Conservation (phyloP, 2,797 vertebrate species). For the Hypotaenidia okinawae region DNA sequence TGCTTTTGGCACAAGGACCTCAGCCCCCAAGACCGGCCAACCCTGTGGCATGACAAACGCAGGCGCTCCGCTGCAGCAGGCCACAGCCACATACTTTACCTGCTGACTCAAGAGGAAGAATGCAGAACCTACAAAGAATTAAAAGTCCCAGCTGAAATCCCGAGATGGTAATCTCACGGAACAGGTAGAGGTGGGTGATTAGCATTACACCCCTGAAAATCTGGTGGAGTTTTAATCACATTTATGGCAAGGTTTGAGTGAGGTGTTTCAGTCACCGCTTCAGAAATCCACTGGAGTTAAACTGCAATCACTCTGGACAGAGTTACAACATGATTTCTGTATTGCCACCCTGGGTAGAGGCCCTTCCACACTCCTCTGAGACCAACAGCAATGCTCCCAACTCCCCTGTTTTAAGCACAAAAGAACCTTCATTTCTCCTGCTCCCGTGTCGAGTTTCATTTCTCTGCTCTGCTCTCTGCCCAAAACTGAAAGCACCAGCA, state of each 20-base stretch:
- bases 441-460: not conserved
- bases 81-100: slow-evolving; percentile 27
- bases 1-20: not conserved
- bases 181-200: not conserved
- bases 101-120: slow-evolving; percentile 59
- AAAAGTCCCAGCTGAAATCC: slow-evolving; percentile 5
- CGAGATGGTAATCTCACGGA: not conserved
- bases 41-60: slow-evolving; percentile 6
- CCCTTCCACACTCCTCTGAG: not conserved
- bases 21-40: slow-evolving; percentile 35
- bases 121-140: slow-evolving; percentile 3
- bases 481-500: not conserved
- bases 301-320: not conserved
- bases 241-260: not conserved
- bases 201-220: not conserved
- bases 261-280: not conserved
- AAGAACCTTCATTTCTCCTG: not conserved
- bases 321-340: not conserved
- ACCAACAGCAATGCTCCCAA: not conserved
- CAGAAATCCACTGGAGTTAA: not conserved
- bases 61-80: not conserved
- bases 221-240: not conserved
- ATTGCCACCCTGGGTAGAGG: not conserved
- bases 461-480: not conserved
- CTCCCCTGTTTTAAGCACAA: not conserved